Percentiles rank a stretch among this genome's conserved stretches.
phyloP scores from a whole-genome alignment of 2,797 vertebrate species.

The Monodelphis domestica region DNA sequence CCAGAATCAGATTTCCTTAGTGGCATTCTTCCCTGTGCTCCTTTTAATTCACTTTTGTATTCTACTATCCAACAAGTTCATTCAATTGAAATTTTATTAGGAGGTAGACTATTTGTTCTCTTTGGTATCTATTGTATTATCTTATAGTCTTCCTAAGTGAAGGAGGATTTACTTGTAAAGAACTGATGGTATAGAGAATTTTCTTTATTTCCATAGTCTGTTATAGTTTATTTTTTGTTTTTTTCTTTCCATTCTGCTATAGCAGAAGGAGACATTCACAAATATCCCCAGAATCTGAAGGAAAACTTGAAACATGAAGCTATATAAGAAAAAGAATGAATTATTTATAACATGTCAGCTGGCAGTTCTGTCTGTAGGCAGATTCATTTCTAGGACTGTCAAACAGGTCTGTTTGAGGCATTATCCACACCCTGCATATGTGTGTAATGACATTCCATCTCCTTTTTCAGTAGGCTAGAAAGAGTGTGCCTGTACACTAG shows the following conservation, averaged over 20 bases:
- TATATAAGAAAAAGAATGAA: slow-evolving; percentile 3
- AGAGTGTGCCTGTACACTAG: background rate
- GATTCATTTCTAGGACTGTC: background rate
- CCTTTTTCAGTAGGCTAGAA: background rate
- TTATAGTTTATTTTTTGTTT: background rate
- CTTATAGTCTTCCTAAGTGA: background rate
- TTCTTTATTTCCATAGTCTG: background rate
- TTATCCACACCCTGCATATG: background rate
- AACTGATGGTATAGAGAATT: background rate
- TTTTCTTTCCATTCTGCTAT: background rate
- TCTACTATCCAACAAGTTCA: slow-evolving; percentile 1
- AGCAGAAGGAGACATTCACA: background rate
- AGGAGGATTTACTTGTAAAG: slow-evolving; percentile 14
- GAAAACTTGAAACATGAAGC: background rate
- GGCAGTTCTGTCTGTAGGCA: background rate
- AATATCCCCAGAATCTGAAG: background rate
- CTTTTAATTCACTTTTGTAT: slow-evolving; percentile 16
- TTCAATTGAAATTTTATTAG: slow-evolving; percentile 30
- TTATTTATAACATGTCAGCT: slow-evolving; percentile 3
- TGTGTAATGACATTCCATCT: background rate
- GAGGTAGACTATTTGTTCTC: background rate
- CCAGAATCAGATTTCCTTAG: background rate
- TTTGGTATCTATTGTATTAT: slow-evolving; percentile 3
- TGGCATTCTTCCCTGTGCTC: background rate
- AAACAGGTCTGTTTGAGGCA: slow-evolving; percentile 14